A percentile compares a stretch with the other conserved stretches of the same genome.
phyloP scores from a whole-genome alignment of 2,888 invertebrate genomes.

The Subacronicta megacephala region DNA sequence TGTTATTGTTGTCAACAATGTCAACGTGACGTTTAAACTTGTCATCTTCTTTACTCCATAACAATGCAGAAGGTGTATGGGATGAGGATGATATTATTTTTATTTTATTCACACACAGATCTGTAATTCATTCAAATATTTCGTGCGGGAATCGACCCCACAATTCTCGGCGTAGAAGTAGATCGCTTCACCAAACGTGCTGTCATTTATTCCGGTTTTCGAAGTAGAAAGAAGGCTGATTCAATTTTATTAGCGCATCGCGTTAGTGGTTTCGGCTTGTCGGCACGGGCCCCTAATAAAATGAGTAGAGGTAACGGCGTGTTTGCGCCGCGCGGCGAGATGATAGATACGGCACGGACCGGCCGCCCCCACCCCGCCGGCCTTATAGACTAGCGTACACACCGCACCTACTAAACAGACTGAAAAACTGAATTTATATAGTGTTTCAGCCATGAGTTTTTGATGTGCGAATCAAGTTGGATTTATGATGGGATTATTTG shows the following conservation, averaged over 20 bases:
- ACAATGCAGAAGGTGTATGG: too few relatives aligned
- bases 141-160: too few relatives aligned
- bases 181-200: too few relatives aligned
- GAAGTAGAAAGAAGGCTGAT: slow-evolving; percentile 66
- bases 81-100: too few relatives aligned
- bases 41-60: too few relatives aligned
- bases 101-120: too few relatives aligned
- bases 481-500: neutral
- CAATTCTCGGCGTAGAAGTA: too few relatives aligned
- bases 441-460: slow-evolving; percentile 42
- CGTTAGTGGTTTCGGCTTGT: slow-evolving; percentile 68
- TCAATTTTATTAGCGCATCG: slow-evolving; percentile 74
- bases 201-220: slow-evolving; percentile 53
- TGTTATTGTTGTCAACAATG: too few relatives aligned
- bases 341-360: slow-evolving; percentile 86
- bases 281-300: slow-evolving; percentile 83
- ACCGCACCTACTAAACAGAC: slow-evolving; percentile 60
- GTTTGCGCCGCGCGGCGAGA: slow-evolving; percentile 81
- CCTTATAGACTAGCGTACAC: slow-evolving; percentile 80
- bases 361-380: slow-evolving; percentile 54
- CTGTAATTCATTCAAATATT: too few relatives aligned
- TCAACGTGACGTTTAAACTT: too few relatives aligned
- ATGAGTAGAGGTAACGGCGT: slow-evolving; percentile 85
- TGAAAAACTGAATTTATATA: slow-evolving; percentile 58
- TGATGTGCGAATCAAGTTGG: slow-evolving; percentile 14